Conservation (phyloP, 35 echinoderm and acorn worm species). For the Hemicentrotus pulcherrimus region DNA sequence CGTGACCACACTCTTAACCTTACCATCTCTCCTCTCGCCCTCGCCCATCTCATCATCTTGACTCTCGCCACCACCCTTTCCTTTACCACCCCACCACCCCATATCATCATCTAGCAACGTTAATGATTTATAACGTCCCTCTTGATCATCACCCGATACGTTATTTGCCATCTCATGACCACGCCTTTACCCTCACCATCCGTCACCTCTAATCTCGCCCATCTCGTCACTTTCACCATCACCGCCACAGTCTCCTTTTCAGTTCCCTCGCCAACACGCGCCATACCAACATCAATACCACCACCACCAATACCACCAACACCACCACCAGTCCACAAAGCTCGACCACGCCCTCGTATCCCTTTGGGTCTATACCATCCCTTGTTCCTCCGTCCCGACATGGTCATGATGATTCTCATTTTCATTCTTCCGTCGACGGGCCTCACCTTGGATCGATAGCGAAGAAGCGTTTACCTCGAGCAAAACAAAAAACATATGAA, state of each 20-base stretch:
- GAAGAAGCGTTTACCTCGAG: background rate
- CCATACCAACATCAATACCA: background rate
- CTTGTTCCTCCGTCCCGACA: background rate
- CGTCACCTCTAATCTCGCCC: background rate
- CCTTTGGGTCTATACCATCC: background rate
- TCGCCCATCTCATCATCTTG: background rate
- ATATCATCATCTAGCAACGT: background rate
- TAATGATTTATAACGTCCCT: background rate
- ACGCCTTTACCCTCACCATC: background rate
- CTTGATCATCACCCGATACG: background rate
- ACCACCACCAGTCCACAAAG: constrained; percentile 8
- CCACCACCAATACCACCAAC: background rate
- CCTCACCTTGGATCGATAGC: background rate
- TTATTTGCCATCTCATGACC: background rate
- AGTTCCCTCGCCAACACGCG: background rate
- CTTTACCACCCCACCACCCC: background rate
- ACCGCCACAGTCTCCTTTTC: background rate
- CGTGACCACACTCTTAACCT: background rate
- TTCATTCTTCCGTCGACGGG: background rate
- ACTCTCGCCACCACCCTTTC: background rate
- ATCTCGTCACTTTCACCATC: background rate
- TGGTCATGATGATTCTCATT: background rate
- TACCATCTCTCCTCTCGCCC: background rate
- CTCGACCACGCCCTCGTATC: background rate
- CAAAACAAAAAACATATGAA: background rate